phyloP scores from a whole-genome alignment of 1,140 invertebrate genomes.

The Epicauta chinensis region DNA sequence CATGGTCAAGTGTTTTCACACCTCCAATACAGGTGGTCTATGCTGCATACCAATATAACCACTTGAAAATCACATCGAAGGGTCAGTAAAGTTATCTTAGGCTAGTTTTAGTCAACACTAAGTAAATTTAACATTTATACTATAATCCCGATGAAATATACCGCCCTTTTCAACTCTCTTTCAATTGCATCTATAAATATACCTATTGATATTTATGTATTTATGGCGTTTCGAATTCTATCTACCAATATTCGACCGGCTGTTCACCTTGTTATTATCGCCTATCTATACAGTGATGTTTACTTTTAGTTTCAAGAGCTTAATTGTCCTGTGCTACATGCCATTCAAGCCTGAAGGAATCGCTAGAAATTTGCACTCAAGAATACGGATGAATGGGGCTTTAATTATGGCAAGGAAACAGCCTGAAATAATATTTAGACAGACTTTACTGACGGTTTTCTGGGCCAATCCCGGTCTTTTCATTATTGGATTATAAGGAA shows the following conservation, averaged over 20 bases:
- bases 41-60: slow-evolving; percentile 8
- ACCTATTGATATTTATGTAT: too few species aligned
- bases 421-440: slow-evolving; percentile 36
- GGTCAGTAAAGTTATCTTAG: slow-evolving; percentile 22
- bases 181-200: too few species aligned
- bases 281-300: slow-evolving; percentile 18
- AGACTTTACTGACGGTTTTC: slow-evolving; percentile 12
- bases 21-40: slow-evolving; percentile 18
- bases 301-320: slow-evolving; percentile 23
- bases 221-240: too few species aligned
- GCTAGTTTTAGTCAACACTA: slow-evolving; percentile 14
- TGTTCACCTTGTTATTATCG: slow-evolving; percentile 6
- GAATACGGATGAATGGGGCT: slow-evolving; percentile 21
- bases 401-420: slow-evolving; percentile 33
- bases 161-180: too few species aligned
- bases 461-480: too few species aligned
- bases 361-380: slow-evolving; percentile 2
- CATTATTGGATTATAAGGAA: too few species aligned
- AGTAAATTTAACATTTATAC: slow-evolving; percentile 7
- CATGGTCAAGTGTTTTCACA: slow-evolving; percentile 8
- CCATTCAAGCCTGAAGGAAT: not conserved
- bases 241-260: slow-evolving; percentile 1
- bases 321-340: slow-evolving; percentile 15
- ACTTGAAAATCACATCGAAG: slow-evolving; percentile 10
- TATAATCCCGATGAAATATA: slow-evolving; percentile 14